Evolutionary conservation across 2,888 invertebrate species (phyloP).

Genomic region (Thymelicus sylvestris): DNA sequence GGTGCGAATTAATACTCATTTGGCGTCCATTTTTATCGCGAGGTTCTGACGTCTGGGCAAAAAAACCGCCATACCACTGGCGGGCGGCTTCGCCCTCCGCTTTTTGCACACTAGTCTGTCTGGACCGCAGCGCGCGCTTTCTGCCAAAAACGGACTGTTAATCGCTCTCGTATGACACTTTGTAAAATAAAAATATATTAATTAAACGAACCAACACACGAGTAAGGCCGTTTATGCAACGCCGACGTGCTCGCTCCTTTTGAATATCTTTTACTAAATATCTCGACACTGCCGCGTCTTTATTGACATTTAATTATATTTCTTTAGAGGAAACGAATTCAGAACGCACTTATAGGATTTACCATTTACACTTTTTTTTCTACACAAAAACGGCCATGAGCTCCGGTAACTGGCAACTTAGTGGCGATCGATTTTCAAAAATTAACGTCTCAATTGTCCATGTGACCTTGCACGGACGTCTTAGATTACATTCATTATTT

Average conservation of each 20-base stretch:
- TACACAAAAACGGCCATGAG: neutral
- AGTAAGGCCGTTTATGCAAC: slow-evolving; percentile 23
- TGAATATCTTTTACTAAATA: slow-evolving; percentile 23
- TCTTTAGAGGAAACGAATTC: neutral
- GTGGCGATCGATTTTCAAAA: slow-evolving; percentile 51
- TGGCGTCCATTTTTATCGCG: slow-evolving; percentile 76
- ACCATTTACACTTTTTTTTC: neutral
- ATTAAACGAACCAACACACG: slow-evolving; percentile 44
- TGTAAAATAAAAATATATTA: slow-evolving; percentile 47
- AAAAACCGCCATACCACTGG: slow-evolving; percentile 61
- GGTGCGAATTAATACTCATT: slow-evolving; percentile 83
- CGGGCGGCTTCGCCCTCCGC: slow-evolving; percentile 48
- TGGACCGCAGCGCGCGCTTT: slow-evolving; percentile 49
- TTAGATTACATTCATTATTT: slow-evolving; percentile 38
- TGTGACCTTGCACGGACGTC: slow-evolving; percentile 48
- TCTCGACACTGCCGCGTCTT: slow-evolving; percentile 17
- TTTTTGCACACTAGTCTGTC: slow-evolving; percentile 55
- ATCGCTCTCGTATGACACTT: slow-evolving; percentile 50
- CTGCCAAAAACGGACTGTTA: slow-evolving; percentile 66
- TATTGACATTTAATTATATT: slow-evolving; percentile 25
- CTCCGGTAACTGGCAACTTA: neutral
- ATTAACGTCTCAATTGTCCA: slow-evolving; percentile 42
- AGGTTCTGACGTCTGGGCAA: slow-evolving; percentile 65
- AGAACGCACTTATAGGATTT: slow-evolving; percentile 6
- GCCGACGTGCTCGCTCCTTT: slow-evolving; percentile 10